These are phyloP conservation scores for Andrena marginata DNA, from an alignment of 2,888 invertebrate genomes.

Conservation along the genomic window DNA sequence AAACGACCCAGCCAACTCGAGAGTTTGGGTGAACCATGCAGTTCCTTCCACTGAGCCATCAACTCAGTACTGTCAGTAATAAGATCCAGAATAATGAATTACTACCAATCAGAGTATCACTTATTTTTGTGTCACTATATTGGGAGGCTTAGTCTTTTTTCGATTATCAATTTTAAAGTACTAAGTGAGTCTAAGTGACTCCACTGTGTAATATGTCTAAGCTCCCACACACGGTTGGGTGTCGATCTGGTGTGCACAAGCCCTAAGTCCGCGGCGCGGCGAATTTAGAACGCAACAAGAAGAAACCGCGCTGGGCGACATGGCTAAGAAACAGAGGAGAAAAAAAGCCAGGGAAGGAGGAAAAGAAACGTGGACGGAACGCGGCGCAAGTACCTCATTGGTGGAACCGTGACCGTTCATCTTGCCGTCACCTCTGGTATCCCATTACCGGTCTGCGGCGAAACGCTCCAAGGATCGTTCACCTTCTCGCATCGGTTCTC, in stretches of 20 bases:
- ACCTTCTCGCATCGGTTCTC: conserved; percentile 74
- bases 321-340: conserved; percentile 52
- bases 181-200: too few relatives aligned
- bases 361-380: conserved; percentile 65
- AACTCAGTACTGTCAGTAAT: neutral
- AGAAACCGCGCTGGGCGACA: conserved; percentile 64
- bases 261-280: conserved; percentile 53
- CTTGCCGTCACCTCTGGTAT: conserved; percentile 82
- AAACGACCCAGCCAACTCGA: conserved; percentile 14
- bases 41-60: neutral
- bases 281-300: conserved; percentile 74
- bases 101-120: neutral
- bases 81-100: neutral
- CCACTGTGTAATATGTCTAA: too few relatives aligned
- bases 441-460: conserved; percentile 80
- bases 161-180: too few relatives aligned
- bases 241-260: conserved; percentile 34
- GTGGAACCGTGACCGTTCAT: conserved; percentile 83
- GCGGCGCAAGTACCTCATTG: conserved; percentile 79
- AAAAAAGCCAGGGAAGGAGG: conserved; percentile 40
- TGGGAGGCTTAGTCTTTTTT: too few relatives aligned
- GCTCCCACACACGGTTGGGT: neutral
- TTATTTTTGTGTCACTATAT: too few relatives aligned
- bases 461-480: conserved; percentile 76
- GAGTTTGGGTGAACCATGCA: neutral